Base-by-base conservation (phyloP, 2,888 invertebrate species). In the Aporophyla nigra region DNA sequence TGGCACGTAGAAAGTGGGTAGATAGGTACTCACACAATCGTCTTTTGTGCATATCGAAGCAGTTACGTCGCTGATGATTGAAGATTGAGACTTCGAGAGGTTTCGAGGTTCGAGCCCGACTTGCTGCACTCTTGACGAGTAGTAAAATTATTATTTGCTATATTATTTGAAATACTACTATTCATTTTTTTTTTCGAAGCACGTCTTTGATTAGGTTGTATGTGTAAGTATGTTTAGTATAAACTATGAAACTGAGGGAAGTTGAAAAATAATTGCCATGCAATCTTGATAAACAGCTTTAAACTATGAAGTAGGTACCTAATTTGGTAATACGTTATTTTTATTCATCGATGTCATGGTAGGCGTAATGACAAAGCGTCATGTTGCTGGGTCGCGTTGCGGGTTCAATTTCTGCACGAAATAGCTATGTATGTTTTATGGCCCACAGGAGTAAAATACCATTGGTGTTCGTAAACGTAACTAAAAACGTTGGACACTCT, bases 161-260 rank as follows among this genome's bases (percentile, higher is more conserved):
- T 2, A 33, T 33, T 33, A 3, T 33, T 33, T 33, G 33, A 33
- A 33, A 33, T 33, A 33, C 33, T 33, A 33, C 33, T 33, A 2
- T 33, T 33, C 33, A 2, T 2, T 3, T 2, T 33, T 33, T 21
- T 21, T 21, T 33, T 59, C 21, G 10, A 2, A 33, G 19, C 10
- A 33, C 10, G 10, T 21, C 5, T 19, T 33, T 33, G 58, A 19
- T 19, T 59, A 19, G 19, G 19, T 58, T 27, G 33, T 40, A 21
- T 33, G 43, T 76, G 74, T 74, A 74, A 76, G 74, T 76, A 74
- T 76, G 12, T 24, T 46, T 9, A 74, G 51, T 27, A 9, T 2
- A 33, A 74, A 21, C 9, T n/a, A 43, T 40, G 16, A 33, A 21
- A 33, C 9, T 12, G 6, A 12, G 3, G 4, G 49, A 40, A 40